Percentiles rank a stretch among this genome's conserved stretches.
These are phyloP conservation scores for Beris chalybata DNA, from an alignment of 2,888 invertebrate genomes.

Conservation along the genomic window DNA sequence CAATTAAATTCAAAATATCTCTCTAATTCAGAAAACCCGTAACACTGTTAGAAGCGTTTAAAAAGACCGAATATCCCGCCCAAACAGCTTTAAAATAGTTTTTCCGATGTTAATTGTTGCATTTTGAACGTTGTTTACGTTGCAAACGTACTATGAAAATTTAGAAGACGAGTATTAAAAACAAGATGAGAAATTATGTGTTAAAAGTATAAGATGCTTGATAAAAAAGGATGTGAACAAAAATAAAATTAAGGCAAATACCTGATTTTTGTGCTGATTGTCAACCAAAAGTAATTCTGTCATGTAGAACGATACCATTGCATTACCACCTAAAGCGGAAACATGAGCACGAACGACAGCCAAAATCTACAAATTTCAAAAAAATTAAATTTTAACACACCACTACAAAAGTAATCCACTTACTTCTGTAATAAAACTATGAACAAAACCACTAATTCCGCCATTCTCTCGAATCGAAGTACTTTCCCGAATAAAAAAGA, in stretches of 20 bases:
- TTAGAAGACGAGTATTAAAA: too few relatives aligned
- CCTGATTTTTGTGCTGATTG: slow-evolving; percentile 96
- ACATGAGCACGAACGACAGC: slow-evolving; percentile 94
- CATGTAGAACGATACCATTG: slow-evolving; percentile 91
- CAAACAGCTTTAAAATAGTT: too few relatives aligned
- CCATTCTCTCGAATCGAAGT: slow-evolving; percentile 89
- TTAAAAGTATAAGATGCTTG: too few relatives aligned
- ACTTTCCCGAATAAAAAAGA: slow-evolving; percentile 94
- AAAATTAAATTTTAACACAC: not conserved
- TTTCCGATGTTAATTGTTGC: too few relatives aligned
- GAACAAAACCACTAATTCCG: slow-evolving; percentile 91
- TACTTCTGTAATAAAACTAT: slow-evolving; percentile 89
- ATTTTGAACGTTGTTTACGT: too few relatives aligned
- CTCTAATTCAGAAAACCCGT: too few relatives aligned
- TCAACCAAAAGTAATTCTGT: slow-evolving; percentile 88
- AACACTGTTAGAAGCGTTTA: too few relatives aligned
- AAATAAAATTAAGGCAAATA: slow-evolving; percentile 49
- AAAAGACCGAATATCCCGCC: too few relatives aligned
- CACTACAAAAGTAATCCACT: slow-evolving; percentile 8
- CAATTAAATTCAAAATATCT: too few relatives aligned
- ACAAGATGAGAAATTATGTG: too few relatives aligned
- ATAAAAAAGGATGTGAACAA: too few relatives aligned
- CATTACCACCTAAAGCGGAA: slow-evolving; percentile 90
- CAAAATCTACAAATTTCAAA: slow-evolving; percentile 60
- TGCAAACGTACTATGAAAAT: too few relatives aligned